These are phyloP conservation scores for Hyla sarda DNA, from an alignment of 2,113 vertebrate species.

Conservation along the genomic window DNA sequence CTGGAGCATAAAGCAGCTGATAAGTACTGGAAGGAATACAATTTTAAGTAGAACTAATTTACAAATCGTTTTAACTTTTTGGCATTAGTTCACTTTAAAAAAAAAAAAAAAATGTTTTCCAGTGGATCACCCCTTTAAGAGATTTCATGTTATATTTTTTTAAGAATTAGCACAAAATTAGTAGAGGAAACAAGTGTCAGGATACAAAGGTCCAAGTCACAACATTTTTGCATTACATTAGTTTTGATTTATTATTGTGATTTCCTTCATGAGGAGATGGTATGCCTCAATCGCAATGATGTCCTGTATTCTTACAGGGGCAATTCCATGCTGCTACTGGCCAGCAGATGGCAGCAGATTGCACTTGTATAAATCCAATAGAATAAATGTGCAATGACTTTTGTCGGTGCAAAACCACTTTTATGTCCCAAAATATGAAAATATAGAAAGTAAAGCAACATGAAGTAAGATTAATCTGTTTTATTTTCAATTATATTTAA, in stretches of 20 bases:
- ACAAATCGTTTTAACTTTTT: too few relatives aligned
- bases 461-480: not conserved
- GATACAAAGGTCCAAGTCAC: not conserved
- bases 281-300: too few relatives aligned
- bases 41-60: too few relatives aligned
- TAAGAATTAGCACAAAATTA: not conserved
- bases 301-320: not conserved
- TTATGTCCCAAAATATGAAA: not conserved
- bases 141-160: too few relatives aligned
- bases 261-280: not conserved
- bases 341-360: slow-evolving; percentile 27
- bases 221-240: not conserved
- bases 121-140: too few relatives aligned
- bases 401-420: not conserved
- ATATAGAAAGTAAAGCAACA: not conserved
- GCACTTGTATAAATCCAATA: not conserved
- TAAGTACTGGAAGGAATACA: too few relatives aligned
- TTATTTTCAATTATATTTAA: not conserved
- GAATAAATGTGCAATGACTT: too few relatives aligned
- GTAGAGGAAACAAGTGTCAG: not conserved
- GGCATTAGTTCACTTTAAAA: too few relatives aligned
- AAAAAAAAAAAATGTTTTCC: too few relatives aligned
- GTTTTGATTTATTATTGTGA: not conserved
- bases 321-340: not conserved
- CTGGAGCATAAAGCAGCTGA: too few relatives aligned